phyloP scores from a whole-genome alignment of 2,888 invertebrate genomes.

The Bimastos eiseni region DNA sequence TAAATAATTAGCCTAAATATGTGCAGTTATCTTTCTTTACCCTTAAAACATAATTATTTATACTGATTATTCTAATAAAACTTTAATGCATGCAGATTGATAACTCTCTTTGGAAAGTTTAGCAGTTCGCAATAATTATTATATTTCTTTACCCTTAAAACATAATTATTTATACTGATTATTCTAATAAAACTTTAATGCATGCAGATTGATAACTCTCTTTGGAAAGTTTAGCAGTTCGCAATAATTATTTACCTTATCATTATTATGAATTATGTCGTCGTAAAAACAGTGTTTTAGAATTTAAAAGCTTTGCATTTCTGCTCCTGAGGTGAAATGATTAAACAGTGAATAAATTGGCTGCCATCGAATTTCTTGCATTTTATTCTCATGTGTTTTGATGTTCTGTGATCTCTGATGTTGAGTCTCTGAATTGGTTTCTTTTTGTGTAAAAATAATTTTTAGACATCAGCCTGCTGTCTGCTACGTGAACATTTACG shows the following conservation, averaged over 20 bases:
- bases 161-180: not conserved
- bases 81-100: not conserved
- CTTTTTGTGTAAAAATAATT: not conserved
- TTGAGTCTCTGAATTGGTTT: not conserved
- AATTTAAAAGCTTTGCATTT: not conserved
- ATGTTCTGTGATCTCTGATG: not conserved
- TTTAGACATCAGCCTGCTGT: not conserved
- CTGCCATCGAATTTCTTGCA: not conserved
- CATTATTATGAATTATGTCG: not conserved
- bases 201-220: not conserved
- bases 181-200: not conserved
- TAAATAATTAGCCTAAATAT: no score
- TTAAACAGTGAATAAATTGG: no score
- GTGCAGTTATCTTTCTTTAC: not conserved
- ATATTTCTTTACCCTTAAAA: not conserved
- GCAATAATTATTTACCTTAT: not conserved
- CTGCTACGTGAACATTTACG: not conserved
- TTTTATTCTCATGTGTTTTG: not conserved
- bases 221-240: not conserved
- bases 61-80: not conserved
- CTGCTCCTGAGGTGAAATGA: not conserved
- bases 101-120: no score
- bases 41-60: not conserved
- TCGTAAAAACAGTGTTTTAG: not conserved
- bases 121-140: no score